Conservation (phyloP, 1,140 invertebrate species). For the Aphelinus atriplicis region DNA sequence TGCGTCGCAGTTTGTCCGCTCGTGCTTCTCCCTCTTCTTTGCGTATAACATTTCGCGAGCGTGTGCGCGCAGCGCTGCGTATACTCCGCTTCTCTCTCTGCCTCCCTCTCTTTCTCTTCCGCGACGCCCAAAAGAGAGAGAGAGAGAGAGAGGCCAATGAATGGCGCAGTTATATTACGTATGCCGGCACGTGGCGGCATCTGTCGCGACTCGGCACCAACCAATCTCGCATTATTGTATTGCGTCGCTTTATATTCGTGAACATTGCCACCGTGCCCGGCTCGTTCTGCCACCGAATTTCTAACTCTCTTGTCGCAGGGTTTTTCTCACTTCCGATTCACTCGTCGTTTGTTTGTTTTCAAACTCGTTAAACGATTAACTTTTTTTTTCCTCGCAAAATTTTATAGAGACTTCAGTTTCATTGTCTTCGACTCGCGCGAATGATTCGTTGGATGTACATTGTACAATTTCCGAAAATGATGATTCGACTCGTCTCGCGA, state of each 20-base stretch:
- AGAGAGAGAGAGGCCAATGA: slow-evolving; percentile 17
- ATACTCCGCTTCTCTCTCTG: background rate
- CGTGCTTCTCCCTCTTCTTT: background rate
- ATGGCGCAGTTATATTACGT: slow-evolving; percentile 32
- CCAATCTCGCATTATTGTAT: no score
- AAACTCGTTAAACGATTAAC: background rate
- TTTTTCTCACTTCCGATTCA: no score
- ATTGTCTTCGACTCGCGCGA: no score
- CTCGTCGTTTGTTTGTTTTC: background rate
- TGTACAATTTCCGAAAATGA: no score
- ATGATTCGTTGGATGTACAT: no score
- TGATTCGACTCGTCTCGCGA: no score
- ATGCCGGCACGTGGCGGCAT: slow-evolving; percentile 26
- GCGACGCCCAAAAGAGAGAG: background rate
- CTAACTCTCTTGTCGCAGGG: no score
- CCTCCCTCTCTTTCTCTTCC: slow-evolving; percentile 7
- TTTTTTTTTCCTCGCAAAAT: background rate
- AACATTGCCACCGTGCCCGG: no score
- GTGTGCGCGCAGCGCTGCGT: slow-evolving; percentile 19
- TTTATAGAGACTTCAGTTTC: background rate
- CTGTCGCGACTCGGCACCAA: background rate
- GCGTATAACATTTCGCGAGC: slow-evolving; percentile 18
- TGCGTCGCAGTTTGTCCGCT: slow-evolving; percentile 34
- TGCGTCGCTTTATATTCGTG: background rate
- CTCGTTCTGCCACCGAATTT: no score